phyloP scores from a whole-genome alignment of 2,797 vertebrate species.

The Pangasius krempfi region DNA sequence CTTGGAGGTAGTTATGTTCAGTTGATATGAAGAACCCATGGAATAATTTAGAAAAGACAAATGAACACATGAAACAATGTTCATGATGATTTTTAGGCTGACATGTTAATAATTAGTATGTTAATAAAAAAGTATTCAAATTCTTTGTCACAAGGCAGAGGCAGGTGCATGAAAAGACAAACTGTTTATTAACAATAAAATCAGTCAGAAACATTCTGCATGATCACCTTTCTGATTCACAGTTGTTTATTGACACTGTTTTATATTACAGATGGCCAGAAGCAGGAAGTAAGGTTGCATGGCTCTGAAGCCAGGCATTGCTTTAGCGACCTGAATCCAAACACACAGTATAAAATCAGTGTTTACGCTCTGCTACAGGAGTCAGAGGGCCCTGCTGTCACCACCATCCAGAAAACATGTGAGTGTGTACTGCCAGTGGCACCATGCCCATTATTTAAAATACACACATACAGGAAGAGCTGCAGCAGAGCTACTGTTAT shows the following conservation, averaged over 20 bases:
- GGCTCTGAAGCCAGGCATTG: constrained; percentile 85
- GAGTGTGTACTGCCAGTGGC: constrained; percentile 57
- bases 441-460: not conserved
- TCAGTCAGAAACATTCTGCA: not conserved
- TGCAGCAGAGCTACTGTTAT: not conserved
- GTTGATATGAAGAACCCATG: not conserved
- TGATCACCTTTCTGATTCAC: not conserved
- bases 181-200: not conserved
- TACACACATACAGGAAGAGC: not conserved
- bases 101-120: not conserved
- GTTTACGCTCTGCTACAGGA: constrained; percentile 86
- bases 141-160: not conserved
- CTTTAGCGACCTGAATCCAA: constrained; percentile 85
- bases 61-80: not conserved
- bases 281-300: constrained; percentile 79
- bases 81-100: not conserved
- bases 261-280: constrained; percentile 79
- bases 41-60: not conserved
- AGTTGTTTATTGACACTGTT: not conserved
- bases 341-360: constrained; percentile 86
- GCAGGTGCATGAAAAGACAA: not conserved
- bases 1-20: not conserved
- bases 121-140: not conserved
- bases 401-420: constrained; percentile 81
- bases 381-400: constrained; percentile 83